Evolutionary conservation across 2,888 invertebrate genomes (phyloP).

Genomic region (Adelphocoris suturalis): DNA sequence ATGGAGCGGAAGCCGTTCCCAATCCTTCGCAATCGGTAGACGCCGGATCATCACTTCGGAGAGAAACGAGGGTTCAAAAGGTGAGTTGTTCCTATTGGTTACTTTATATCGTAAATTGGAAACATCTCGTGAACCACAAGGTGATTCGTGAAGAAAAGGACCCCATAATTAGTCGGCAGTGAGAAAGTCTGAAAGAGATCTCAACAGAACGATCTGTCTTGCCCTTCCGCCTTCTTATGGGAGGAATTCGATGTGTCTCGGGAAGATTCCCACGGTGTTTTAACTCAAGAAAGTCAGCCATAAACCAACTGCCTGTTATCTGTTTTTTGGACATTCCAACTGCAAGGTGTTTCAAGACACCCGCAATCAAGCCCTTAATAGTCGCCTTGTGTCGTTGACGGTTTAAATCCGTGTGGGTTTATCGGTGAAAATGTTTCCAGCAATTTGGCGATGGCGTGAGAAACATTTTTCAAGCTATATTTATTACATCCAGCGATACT

Average conservation of each 20-base stretch:
- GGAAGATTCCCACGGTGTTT: slow-evolving; percentile 40
- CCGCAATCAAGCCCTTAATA: background rate
- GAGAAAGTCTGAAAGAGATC: slow-evolving; percentile 42
- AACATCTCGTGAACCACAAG: slow-evolving; percentile 12
- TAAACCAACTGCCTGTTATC: slow-evolving; percentile 30
- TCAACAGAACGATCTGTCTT: slow-evolving; percentile 5
- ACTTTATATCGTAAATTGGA: background rate
- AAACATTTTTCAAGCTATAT: background rate
- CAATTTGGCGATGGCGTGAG: background rate
- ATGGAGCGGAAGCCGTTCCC: slow-evolving; percentile 1
- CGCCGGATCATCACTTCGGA: background rate
- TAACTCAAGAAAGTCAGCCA: slow-evolving; percentile 35
- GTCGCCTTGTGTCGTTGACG: background rate
- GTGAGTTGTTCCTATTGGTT: background rate
- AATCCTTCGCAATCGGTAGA: background rate
- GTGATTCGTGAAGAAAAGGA: background rate
- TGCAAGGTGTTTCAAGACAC: background rate
- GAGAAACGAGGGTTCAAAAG: background rate
- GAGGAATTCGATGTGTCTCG: background rate
- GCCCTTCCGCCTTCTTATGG: slow-evolving; percentile 33
- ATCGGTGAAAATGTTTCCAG: background rate
- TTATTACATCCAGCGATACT: background rate
- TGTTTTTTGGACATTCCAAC: slow-evolving; percentile 35
- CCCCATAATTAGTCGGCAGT: slow-evolving; percentile 1
- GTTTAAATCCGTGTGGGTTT: background rate